phyloP scores from a whole-genome alignment of 2,888 invertebrate genomes.

The Esperia sulphurella region DNA sequence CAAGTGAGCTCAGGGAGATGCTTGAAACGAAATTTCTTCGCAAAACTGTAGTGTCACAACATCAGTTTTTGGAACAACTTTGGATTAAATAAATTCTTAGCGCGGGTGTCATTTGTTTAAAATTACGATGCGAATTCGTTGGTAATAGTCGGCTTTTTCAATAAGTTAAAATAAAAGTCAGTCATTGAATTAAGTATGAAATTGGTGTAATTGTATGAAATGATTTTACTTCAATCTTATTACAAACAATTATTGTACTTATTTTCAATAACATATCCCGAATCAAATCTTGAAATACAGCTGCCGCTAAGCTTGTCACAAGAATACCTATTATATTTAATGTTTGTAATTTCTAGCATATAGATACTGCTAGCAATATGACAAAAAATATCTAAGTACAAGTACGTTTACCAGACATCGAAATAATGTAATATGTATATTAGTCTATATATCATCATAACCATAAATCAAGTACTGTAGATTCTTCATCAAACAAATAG shows the following conservation, averaged over 20 bases:
- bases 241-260: neutral
- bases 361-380: no score
- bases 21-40: slow-evolving; percentile 57
- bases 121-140: slow-evolving; percentile 48
- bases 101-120: slow-evolving; percentile 44
- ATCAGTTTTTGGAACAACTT: slow-evolving; percentile 61
- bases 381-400: no score
- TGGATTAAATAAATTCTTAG: slow-evolving; percentile 65
- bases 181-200: slow-evolving; percentile 7
- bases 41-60: slow-evolving; percentile 56
- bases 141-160: slow-evolving; percentile 36
- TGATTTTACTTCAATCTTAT: neutral
- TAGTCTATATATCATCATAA: no score
- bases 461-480: no score
- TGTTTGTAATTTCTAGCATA: no score
- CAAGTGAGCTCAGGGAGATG: slow-evolving; percentile 30
- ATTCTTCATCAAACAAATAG: neutral
- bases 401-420: no score
- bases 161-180: slow-evolving; percentile 33
- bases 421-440: no score
- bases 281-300: neutral
- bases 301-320: neutral
- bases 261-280: neutral
- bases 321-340: no score
- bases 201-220: slow-evolving; percentile 14